These are phyloP conservation scores for Nudaria mundana DNA, from an alignment of 2,888 invertebrate genomes.

Conservation along the genomic window DNA sequence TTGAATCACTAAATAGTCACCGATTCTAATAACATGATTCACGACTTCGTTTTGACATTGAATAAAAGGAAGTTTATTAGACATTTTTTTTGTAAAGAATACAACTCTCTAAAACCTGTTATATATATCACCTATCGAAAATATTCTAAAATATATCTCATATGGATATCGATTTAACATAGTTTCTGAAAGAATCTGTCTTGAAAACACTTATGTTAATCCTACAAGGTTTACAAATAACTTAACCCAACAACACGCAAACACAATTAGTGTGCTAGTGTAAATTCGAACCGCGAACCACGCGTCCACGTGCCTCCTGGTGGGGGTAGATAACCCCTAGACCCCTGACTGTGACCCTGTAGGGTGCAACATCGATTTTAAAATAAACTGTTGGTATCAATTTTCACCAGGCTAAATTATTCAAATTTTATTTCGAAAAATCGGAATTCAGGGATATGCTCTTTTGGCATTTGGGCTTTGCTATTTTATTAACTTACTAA, in stretches of 20 bases:
- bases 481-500: too few relatives aligned
- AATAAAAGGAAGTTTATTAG: too few relatives aligned
- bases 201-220: constrained; percentile 20
- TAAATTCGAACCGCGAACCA: constrained; percentile 56
- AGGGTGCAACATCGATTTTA: constrained; percentile 30
- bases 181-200: background rate
- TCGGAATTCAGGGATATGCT: background rate
- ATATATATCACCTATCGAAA: too few relatives aligned
- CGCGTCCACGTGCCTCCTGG: constrained; percentile 31
- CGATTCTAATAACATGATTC: too few relatives aligned
- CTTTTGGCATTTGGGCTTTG: background rate
- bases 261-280: constrained; percentile 72
- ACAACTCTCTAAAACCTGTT: too few relatives aligned
- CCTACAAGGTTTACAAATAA: constrained; percentile 54
- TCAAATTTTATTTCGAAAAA: background rate
- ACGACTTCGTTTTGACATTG: too few relatives aligned
- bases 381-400: constrained; percentile 14
- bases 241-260: constrained; percentile 60
- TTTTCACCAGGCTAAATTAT: background rate
- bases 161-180: background rate
- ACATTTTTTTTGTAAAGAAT: too few relatives aligned
- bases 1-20: too few relatives aligned
- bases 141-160: too few relatives aligned
- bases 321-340: constrained; percentile 52
- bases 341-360: constrained; percentile 34